A percentile compares a stretch with the other conserved stretches of the same genome.
Evolutionary conservation across 2,797 vertebrate species (phyloP).

Genomic region (Syngnathus rostellatus): DNA sequence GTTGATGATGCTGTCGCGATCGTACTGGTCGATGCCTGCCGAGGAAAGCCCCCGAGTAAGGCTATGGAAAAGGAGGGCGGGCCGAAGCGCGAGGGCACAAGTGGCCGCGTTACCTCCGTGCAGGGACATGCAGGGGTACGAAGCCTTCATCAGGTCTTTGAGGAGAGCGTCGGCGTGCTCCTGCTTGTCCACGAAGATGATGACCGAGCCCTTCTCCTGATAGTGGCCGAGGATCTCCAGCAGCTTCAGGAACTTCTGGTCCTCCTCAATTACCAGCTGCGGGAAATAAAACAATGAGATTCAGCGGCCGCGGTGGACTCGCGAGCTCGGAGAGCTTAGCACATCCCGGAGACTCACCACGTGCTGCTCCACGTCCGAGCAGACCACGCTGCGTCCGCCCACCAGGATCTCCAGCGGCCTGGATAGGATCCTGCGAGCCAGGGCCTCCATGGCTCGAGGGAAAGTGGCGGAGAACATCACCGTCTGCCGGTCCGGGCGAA

Average conservation of each 20-base stretch:
- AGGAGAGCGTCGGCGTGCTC: conserved; percentile 90
- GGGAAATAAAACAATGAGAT: conserved; percentile 1
- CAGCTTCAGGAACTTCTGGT: conserved; percentile 94
- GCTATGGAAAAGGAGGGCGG: neutral
- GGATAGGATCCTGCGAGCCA: conserved; percentile 87
- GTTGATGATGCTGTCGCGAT: conserved; percentile 96
- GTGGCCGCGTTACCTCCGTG: conserved; percentile 78
- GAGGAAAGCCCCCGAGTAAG: neutral
- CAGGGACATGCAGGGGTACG: conserved; percentile 96
- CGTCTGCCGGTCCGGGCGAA: conserved; percentile 93
- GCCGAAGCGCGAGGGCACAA: neutral
- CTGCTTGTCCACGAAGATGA: conserved; percentile 98
- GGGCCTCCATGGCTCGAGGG: conserved; percentile 95
- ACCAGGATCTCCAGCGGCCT: conserved; percentile 97
- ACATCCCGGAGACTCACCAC: conserved; percentile 70
- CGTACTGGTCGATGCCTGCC: conserved; percentile 96
- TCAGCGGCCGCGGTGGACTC: neutral
- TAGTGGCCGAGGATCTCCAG: conserved; percentile 94
- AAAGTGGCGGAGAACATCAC: conserved; percentile 99
- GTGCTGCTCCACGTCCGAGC: conserved; percentile 94
- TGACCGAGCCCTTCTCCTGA: conserved; percentile 94
- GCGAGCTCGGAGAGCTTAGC: neutral
- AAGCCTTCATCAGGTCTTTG: conserved; percentile 97
- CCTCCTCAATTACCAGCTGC: conserved; percentile 95
- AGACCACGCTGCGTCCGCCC: conserved; percentile 94